Evolutionary conservation across 2,888 invertebrate genomes (phyloP), one percentile per base, ranked within the genome.

Genomic region (Pediacus dermestoides): DNA sequence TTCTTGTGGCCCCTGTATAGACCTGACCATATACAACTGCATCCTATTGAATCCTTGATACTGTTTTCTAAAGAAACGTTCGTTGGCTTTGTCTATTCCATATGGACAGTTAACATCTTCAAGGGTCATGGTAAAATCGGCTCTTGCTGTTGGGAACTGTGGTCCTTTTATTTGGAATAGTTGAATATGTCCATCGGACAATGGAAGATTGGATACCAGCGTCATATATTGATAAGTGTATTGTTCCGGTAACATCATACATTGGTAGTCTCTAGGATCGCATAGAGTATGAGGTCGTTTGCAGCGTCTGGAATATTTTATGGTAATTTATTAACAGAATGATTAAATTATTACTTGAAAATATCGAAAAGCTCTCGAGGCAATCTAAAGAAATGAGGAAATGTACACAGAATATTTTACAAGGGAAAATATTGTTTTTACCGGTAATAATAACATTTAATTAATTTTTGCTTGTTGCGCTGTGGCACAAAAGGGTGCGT

Each of bases 141-240:
- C 82, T 16, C 74, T 75, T 2, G 86, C 82, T 15, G 78, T 76
- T 2, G 77, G 72, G 75, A 83, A 83, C 21, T 75, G 71, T 0
- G 89, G 89, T 0, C 92, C 92, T 14, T 85, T 76, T 78, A 96
- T 86, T 4, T 89, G 89, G 69, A 96, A 95, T 4, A 96, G 73
- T 36, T 88, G 86, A 21, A 85, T 73, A 25, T 77, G 73, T 1
- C 80, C 81, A 16, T 58, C 53, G 4, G 57, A 39, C 22, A 91
- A 75, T 34, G 82, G 82, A 36, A 88, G 72, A 63, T 88, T 85
- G 13, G 92, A 87, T 0, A 90, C 88, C 58, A 97, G 83, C 1
- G 93, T 88, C 54, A 97, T 87, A 68, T 90, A 96, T 70, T 95
- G 93, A 73, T 85, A 93, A 16, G 91, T 91, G 64, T 88, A 88